Base-by-base conservation (phyloP, 2,113 vertebrate species). In the Eidolon helvum region DNA sequence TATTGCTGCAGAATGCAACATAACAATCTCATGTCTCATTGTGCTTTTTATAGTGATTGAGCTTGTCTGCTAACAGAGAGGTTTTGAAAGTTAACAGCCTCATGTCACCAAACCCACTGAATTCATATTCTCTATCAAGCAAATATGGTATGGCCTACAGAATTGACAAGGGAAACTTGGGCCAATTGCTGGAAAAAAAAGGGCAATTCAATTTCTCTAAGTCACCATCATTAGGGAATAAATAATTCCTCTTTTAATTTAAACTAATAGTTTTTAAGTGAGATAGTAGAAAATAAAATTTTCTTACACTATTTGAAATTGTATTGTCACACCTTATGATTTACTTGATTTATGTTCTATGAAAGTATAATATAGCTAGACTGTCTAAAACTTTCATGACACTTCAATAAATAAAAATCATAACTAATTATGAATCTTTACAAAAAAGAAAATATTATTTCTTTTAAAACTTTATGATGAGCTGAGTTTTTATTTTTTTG, bases 321-420 rank as follows among this genome's bases (percentile, higher is more conserved):
- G 38, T 72, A n/a, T 98, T 93, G 75, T 68, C n/a, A 85, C 26
- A 74, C 15, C 59, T 90, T 33, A 83, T 82, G 77, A 80, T 77
- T 97, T 75, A 50, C 90, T 92, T 97, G 77, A 91, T 65, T 94
- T 75, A 77, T 96, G 53, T 68, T 53, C 91, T 78, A 38, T 72
- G 33, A 50, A 95, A 19, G 30, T 66, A 43, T 95, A 66, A 96
- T 21, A 28, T 45, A 92, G 61, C 72, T 82, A 79, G 33, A 90
- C 15, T 93, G 33, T 95, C 38, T 94, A 95, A 93, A 93, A 94
- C 48, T 3, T 3, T 75, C 55, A 94, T 96, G 96, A 92, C 19
- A 72, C 86, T 55, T 80, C 45, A 93, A 78, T 98, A 98, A 97
- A 98, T 96, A 96, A 96, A 89, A 93, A 98, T 97, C 55, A 93